phyloP scores from a whole-genome alignment of 2,113 vertebrate species.

The Micronisus gabar region DNA sequence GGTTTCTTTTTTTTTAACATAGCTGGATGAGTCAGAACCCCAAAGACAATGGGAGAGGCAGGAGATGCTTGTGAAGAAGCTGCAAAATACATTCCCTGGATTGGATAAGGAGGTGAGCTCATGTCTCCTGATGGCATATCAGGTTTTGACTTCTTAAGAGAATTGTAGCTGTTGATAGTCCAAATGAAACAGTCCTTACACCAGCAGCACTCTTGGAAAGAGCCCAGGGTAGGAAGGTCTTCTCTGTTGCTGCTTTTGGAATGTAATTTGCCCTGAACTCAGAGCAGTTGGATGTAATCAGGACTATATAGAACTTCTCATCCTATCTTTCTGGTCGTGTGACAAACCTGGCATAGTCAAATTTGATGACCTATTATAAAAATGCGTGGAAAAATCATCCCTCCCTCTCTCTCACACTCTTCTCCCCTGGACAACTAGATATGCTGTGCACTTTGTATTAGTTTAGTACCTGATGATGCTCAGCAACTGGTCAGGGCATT shows the following conservation, averaged over 20 bases:
- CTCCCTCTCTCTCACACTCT: background rate
- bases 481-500: background rate
- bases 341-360: background rate
- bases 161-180: background rate
- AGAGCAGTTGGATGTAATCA: background rate
- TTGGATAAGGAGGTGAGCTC: slow-evolving; percentile 86
- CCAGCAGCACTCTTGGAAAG: background rate
- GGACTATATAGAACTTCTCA: background rate
- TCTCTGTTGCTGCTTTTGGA: background rate
- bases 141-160: background rate
- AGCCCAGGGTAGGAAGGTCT: background rate
- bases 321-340: background rate
- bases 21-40: slow-evolving; percentile 64
- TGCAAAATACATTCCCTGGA: slow-evolving; percentile 87
- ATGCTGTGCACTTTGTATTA: background rate
- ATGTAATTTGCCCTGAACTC: background rate
- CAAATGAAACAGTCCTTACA: background rate
- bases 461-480: background rate
- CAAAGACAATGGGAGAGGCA: slow-evolving; percentile 80
- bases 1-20: background rate
- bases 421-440: background rate
- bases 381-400: background rate
- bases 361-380: background rate
- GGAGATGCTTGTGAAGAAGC: slow-evolving; percentile 82
- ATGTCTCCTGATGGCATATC: background rate